Conservation (phyloP, 2,113 vertebrate genomes). For the Cranoglanis bouderius region DNA sequence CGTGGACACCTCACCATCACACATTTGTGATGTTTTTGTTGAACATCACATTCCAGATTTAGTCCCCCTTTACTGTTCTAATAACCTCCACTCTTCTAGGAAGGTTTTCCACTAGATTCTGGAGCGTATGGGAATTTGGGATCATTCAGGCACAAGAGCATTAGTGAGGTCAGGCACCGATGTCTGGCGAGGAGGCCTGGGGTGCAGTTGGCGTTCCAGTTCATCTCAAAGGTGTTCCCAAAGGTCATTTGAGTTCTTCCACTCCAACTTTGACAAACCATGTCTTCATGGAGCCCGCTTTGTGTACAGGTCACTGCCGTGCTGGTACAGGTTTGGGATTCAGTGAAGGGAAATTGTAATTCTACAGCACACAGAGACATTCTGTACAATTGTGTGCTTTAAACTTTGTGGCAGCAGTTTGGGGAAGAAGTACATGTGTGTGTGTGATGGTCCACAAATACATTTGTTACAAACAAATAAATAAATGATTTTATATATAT, state of each 20-base stretch:
- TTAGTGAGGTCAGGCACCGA: background rate
- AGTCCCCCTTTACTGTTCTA: background rate
- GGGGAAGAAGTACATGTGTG: background rate
- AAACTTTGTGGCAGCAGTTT: background rate
- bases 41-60: background rate
- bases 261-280: background rate
- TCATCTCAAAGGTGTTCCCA: background rate
- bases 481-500: too few species aligned
- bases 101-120: background rate
- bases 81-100: background rate
- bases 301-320: background rate
- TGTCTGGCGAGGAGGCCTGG: background rate
- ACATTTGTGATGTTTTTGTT: background rate
- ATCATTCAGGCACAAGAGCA: background rate
- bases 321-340: background rate
- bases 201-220: background rate
- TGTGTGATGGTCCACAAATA: background rate
- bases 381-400: background rate
- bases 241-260: background rate
- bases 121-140: background rate
- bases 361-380: too few species aligned
- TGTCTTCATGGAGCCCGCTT: background rate
- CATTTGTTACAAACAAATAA: background rate
- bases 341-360: too few species aligned
- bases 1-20: background rate